phyloP scores from a whole-genome alignment of 2,888 invertebrate genomes.

The Ophraella communa region DNA sequence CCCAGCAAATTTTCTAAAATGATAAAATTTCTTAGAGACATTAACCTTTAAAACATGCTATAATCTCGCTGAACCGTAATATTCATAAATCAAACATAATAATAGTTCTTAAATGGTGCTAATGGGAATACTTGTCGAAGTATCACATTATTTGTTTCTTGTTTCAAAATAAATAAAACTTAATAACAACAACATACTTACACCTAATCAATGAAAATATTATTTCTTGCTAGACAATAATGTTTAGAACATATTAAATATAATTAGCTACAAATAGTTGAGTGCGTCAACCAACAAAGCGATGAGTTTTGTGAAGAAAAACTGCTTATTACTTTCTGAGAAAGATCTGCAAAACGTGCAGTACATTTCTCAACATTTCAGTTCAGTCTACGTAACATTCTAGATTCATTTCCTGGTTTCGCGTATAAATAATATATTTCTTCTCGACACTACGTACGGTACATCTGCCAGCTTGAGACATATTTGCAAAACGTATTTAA shows the following conservation, averaged over 20 bases:
- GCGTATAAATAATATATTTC: not conserved
- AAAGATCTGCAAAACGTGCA: conserved; percentile 1
- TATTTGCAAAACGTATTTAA: not conserved
- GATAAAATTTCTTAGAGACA: not conserved
- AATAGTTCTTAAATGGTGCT: no score
- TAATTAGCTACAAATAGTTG: no score
- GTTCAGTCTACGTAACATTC: not conserved
- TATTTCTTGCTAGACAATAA: not conserved
- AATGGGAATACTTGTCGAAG: no score
- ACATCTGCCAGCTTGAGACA: not conserved
- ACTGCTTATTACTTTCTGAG: not conserved
- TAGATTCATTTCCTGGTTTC: not conserved
- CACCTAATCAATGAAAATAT: not conserved
- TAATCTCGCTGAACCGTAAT: no score
- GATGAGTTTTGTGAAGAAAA: not conserved
- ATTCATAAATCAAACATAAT: no score
- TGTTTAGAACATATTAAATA: no score
- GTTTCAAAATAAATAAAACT: no score
- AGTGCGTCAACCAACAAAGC: not conserved
- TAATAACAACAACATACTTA: no score
- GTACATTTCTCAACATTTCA: not conserved
- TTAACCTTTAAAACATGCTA: not conserved
- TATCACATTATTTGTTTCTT: no score
- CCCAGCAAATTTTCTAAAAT: not conserved
- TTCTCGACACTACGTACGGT: not conserved